Conservation (phyloP, 2,113 vertebrate species). For the Tragulus kanchil region DNA sequence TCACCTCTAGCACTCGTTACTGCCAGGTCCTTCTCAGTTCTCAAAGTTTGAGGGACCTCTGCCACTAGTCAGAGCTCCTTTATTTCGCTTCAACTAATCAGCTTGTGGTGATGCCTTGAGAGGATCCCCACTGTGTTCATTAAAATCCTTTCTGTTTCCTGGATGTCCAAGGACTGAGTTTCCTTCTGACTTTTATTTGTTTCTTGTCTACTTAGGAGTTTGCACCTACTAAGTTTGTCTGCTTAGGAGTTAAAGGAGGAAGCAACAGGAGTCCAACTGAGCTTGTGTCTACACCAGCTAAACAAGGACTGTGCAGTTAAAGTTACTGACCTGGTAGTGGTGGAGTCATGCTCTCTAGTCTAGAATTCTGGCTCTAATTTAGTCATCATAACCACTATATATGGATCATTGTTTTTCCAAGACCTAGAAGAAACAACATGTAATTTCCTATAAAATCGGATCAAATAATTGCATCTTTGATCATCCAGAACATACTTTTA, state of each 20-base stretch:
- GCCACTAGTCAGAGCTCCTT: background rate
- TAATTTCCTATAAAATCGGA: slow-evolving; percentile 64
- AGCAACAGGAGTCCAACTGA: background rate
- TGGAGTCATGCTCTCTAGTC: slow-evolving; percentile 30
- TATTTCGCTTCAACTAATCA: background rate
- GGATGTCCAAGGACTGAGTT: background rate
- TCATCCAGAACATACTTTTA: slow-evolving; percentile 32
- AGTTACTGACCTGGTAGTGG: background rate
- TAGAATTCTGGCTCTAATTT: slow-evolving; percentile 36
- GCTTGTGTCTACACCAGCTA: background rate
- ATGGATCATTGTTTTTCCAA: slow-evolving; percentile 58
- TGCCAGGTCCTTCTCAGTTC: background rate
- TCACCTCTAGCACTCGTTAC: background rate
- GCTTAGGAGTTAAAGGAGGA: background rate
- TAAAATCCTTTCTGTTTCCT: background rate
- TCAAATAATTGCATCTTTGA: slow-evolving; percentile 62
- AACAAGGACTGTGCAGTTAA: background rate
- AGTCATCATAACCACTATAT: slow-evolving; percentile 36
- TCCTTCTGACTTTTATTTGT: background rate
- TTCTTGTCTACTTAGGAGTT: background rate
- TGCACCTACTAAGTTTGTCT: background rate
- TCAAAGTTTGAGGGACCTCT: background rate
- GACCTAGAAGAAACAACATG: slow-evolving; percentile 33
- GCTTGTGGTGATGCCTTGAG: background rate
- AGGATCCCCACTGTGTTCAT: background rate